Base-by-base conservation (phyloP, 2,797 vertebrate genomes). In the Centroberyx gerrardi region DNA sequence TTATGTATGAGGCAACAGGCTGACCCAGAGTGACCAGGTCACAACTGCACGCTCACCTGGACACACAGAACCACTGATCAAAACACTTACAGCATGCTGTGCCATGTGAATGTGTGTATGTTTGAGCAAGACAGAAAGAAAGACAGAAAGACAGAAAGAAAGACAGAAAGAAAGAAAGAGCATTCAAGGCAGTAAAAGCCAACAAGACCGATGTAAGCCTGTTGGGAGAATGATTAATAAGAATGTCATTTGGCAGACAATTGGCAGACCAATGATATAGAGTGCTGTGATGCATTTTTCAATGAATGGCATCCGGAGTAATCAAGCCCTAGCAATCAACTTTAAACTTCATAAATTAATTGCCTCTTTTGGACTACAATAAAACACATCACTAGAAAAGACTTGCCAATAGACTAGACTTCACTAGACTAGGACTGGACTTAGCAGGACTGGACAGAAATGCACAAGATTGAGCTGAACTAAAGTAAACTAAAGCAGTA, bases 151-250 rank as follows among this genome's bases (percentile, higher is more conserved):
- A 68, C 49, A 70, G 33, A 76, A 75, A 72, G 29, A 5, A 27
- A 56, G 40, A 48, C 9, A 15, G 46, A n/a, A 18, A 65, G 17
- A 52, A 17, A 48, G 17, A 52, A 8, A 18, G 55, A 74, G 55
- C 54, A 72, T 67, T 49, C 67, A 68, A 76, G 48, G 10, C 15
- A 14, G 13, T 31, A 49, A 62, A 80, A 71, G 29, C 14, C n/a
- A 44, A 15, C 12, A 52, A 10, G 18, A 51, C 29, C 14, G 8
- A 51, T 51, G 48, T 18, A 40, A 40, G 7, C 7, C 69, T 58
- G 66, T 64, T 48, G 8, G 29, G 68, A 42, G 18, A 78, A 81
- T 87, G 76, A 71, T 84, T 83, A 74, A 55, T 22, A n/a, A 42
- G 63, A 77, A 56, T 62, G 64, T 65, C 72, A 71, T 54, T 40